Base-by-base conservation (phyloP, 2,888 invertebrate species). In the Arctia plantaginis region DNA sequence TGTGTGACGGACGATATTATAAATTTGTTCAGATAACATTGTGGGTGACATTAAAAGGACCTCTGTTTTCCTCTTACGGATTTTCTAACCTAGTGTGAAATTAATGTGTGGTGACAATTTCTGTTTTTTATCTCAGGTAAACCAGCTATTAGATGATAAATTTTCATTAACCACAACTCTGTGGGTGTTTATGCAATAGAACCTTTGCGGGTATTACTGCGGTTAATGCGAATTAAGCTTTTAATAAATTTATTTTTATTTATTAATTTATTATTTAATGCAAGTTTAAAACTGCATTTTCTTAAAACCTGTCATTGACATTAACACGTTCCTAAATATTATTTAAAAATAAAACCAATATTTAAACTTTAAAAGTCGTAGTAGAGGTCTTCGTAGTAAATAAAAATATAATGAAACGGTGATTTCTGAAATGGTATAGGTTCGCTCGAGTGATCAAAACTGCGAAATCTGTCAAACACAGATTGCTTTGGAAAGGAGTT, bases 391-490 rank as follows among this genome's bases (percentile, higher is more conserved):
- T 71, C 79, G 69, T 80, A 74, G 80, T 85, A 83, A 84, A 87
- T 85, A 85, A 80, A 88, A 86, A 86, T 87, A 86, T 88, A 86
- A 85, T 76, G 80, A 78, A 80, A 82, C 77, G 82, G 79, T 82
- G 78, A 85, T 77, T 82, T 81, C 77, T 83, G 82, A 89, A 88
- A 89, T 87, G 82, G 81, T 85, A 82, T 86, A 84, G 80, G 82
- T 86, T 85, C 90, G 91, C 89, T 89, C 84, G 86, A 88, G 85
- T 91, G 92, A 91, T 92, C 92, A 91, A 89, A 92, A 90, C 91
- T 89, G 85, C 81, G 88, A 87, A 89, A 88, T 92, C 90, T 92
- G 91, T 92, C 93, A 91, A 91, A 91, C 88, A 85, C 93, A 93
- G 92, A 91, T 91, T 90, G 90, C 88, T 90, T 89, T 83, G 85